Base-by-base conservation (phyloP, 2,888 invertebrate genomes). In the Carterocephalus palaemon region DNA sequence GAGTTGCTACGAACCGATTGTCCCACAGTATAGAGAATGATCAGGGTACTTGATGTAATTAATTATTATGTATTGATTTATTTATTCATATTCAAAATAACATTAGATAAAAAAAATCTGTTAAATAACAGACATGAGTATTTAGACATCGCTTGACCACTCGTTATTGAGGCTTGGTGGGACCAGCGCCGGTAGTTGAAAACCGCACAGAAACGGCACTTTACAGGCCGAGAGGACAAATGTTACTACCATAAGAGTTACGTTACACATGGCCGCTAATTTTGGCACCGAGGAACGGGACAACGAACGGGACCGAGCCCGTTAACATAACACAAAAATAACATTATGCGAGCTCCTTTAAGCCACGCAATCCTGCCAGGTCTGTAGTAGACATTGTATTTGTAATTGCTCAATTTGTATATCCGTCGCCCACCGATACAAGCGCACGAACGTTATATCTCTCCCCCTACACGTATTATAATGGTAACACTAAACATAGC, bases 191-290 rank as follows among this genome's bases (percentile, higher is more conserved):
- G 12, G 33, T 40, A 53, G 55, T 37, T 43, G 56, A 54, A 60
- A 55, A 48, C 46, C 59, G 34, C 47, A 34, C 49, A 51, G 47
- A 46, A 54, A 53, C 57, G 12, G 26, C 26, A 8, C 22, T 16
- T 8, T 19, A 31, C 19, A 19, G 31, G 39, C 19, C 24, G 32
- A 19, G 58, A 63, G 69, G 76, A 76, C 76, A 75, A 71, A 72
- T 74, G 76, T 76, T 73, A 67, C 70, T 66, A 64, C 75, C 77
- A 77, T 75, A 80, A 77, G 64, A 48, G 72, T 65, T 62, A 57
- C 55, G 56, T 64, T 67, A 67, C 66, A 63, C 67, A 70, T 64
- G 70, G 60, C 42, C 49, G 64, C 70, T 77, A 75, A 72, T 67
- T 76, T 62, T 70, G 70, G 70, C 67, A 48, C 52, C 57, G 61